Conservation (phyloP, 2,888 invertebrate genomes). For the Neoascia interrupta region DNA sequence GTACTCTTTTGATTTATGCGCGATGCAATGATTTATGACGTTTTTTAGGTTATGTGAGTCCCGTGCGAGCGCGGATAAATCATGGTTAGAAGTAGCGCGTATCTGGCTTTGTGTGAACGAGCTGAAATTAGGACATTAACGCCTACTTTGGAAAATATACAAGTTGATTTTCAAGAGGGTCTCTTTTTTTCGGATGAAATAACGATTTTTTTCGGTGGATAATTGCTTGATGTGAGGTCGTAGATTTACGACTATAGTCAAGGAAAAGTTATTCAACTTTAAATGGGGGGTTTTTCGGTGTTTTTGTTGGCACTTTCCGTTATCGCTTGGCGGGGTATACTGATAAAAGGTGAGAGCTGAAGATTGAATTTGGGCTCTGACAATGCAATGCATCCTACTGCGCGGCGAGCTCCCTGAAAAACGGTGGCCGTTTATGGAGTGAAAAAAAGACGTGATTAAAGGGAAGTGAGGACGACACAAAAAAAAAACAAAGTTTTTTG, state of each 20-base stretch:
- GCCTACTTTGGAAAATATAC: conserved; percentile 50
- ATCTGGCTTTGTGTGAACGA: conserved; percentile 15
- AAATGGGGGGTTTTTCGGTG: neutral
- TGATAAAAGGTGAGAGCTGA: neutral
- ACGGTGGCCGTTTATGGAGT: too few relatives aligned
- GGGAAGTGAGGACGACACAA: too few relatives aligned
- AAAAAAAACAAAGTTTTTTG: too few relatives aligned
- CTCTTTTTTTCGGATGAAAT: too few relatives aligned
- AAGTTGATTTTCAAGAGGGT: too few relatives aligned
- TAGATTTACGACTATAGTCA: conserved; percentile 14
- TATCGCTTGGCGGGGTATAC: too few relatives aligned
- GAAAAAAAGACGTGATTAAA: too few relatives aligned
- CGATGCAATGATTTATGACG: conserved; percentile 38
- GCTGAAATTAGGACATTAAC: conserved; percentile 43
- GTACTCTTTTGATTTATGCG: conserved; percentile 51
- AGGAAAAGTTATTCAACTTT: conserved; percentile 11
- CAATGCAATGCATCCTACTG: too few relatives aligned
- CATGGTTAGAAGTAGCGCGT: conserved; percentile 41
- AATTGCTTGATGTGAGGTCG: neutral
- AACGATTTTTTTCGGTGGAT: too few relatives aligned
- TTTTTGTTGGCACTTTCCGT: too few relatives aligned
- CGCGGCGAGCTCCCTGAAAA: too few relatives aligned
- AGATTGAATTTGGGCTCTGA: too few relatives aligned
- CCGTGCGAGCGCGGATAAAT: conserved; percentile 28
- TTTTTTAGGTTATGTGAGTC: conserved; percentile 12